These are phyloP conservation scores for Allacma fusca DNA, from an alignment of 2,888 invertebrate species.

Conservation along the genomic window DNA sequence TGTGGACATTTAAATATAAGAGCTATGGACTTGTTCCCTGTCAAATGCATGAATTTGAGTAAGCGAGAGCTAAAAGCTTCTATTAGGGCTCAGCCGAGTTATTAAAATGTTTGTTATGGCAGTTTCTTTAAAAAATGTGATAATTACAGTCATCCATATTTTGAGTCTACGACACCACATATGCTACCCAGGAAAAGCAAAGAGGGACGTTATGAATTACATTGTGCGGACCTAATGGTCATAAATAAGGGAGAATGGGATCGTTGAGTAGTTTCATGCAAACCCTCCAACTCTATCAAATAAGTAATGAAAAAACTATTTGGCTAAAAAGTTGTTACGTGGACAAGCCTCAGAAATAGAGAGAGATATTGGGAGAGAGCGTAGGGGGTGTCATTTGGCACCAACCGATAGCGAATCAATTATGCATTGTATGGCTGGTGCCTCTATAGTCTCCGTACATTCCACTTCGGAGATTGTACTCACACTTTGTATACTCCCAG, in stretches of 20 bases:
- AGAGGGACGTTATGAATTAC: conserved; percentile 3
- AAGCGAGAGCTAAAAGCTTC: too few species aligned
- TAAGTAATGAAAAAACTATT: conserved; percentile 33
- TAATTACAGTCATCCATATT: too few species aligned
- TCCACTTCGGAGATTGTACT: too few species aligned
- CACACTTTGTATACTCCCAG: too few species aligned
- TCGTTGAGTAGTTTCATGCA: conserved; percentile 16
- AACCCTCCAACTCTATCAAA: conserved; percentile 1
- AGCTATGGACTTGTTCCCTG: too few species aligned
- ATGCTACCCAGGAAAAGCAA: too few species aligned
- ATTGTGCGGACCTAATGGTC: background rate
- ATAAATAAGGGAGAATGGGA: background rate
- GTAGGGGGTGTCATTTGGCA: conserved; percentile 39
- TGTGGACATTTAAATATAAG: too few species aligned
- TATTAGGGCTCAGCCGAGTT: too few species aligned
- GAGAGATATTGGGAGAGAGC: conserved; percentile 13
- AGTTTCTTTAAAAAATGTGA: too few species aligned
- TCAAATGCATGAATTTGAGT: too few species aligned
- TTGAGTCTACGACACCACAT: too few species aligned
- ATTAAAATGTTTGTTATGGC: too few species aligned
- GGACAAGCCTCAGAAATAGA: background rate
- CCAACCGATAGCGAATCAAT: conserved; percentile 38
- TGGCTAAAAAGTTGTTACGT: conserved; percentile 35
- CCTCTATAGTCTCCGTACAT: background rate
- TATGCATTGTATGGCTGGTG: conserved; percentile 31